A percentile compares a stretch with the other conserved stretches of the same genome.
phyloP scores from a whole-genome alignment of 1,140 invertebrate species.

The Meteorus sp. region DNA sequence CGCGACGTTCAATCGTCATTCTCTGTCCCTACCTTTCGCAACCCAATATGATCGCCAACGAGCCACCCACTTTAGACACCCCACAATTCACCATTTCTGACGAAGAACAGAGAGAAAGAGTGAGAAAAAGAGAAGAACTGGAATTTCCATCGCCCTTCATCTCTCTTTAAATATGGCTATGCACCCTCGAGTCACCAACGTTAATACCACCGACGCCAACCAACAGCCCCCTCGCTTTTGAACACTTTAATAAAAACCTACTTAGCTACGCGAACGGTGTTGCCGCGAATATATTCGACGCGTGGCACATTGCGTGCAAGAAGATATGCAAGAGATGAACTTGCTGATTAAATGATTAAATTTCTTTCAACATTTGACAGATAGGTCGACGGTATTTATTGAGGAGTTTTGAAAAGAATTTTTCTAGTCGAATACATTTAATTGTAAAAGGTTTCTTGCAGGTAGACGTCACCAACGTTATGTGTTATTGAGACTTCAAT shows the following conservation, averaged over 20 bases:
- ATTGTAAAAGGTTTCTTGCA: too few species aligned
- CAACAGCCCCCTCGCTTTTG: slow-evolving; percentile 8
- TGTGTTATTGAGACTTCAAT: too few species aligned
- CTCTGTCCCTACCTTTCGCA: too few species aligned
- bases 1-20: too few species aligned
- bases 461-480: too few species aligned
- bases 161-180: slow-evolving; percentile 25
- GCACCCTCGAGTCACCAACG: not conserved
- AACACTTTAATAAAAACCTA: slow-evolving; percentile 44
- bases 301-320: slow-evolving; percentile 6
- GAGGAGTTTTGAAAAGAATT: too few species aligned
- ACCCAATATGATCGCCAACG: not conserved
- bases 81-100: not conserved
- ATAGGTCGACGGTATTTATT: too few species aligned
- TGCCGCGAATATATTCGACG: not conserved
- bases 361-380: not conserved
- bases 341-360: not conserved
- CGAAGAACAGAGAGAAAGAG: slow-evolving; percentile 10
- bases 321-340: not conserved
- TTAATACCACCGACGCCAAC: too few species aligned
- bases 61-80: slow-evolving; percentile 33
- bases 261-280: slow-evolving; percentile 28
- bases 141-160: slow-evolving; percentile 37
- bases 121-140: too few species aligned
- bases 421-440: too few species aligned